Conservation (phyloP, 2,113 vertebrate genomes). For the Colaptes auratus region DNA sequence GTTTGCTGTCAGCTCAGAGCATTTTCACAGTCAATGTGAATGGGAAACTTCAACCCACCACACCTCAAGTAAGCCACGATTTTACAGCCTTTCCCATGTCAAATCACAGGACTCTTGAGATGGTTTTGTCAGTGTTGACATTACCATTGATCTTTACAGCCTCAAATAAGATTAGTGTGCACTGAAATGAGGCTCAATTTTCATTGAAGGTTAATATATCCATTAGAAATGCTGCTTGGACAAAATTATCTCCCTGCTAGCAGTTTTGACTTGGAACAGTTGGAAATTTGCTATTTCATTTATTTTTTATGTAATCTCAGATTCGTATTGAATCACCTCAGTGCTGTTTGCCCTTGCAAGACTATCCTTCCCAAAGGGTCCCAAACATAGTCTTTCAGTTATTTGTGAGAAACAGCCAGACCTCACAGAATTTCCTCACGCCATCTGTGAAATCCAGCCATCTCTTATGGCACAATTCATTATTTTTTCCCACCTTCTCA, state of each 20-base stretch:
- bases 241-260: background rate
- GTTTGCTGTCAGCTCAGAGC: background rate
- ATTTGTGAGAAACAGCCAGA: background rate
- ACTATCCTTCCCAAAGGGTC: fast-evolving
- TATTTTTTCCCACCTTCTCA: background rate
- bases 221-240: background rate
- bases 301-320: background rate
- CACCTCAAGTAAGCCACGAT: background rate
- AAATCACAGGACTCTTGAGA: background rate
- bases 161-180: background rate
- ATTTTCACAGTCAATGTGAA: background rate
- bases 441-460: background rate
- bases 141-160: background rate
- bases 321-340: background rate
- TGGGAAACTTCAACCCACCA: too few species aligned
- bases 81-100: background rate
- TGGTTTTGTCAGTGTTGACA: background rate
- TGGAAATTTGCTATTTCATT: background rate
- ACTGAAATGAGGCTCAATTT: background rate
- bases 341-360: background rate
- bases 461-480: background rate
- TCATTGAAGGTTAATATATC: background rate
- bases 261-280: background rate
- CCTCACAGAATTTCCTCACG: background rate
- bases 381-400: background rate